phyloP scores from a whole-genome alignment of 1,140 invertebrate species.

The Drosophila suzukii region DNA sequence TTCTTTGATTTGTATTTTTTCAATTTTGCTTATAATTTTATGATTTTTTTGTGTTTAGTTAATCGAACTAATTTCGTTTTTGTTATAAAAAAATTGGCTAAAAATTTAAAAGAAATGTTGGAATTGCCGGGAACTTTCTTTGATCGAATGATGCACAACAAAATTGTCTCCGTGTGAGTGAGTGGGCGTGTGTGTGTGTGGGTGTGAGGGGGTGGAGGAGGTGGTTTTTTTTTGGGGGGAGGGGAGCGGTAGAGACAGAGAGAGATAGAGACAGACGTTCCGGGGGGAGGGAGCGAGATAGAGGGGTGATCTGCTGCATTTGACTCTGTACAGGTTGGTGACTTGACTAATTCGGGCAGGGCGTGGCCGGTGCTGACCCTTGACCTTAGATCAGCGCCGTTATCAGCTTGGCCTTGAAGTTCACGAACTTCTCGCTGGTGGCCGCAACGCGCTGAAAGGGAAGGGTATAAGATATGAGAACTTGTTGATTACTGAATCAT shows the following conservation, averaged over 20 bases:
- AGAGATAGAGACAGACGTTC: neutral
- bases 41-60: constrained; percentile 37
- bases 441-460: constrained; percentile 90
- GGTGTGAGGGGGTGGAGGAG: neutral
- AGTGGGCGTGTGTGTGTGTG: constrained; percentile 27
- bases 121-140: constrained; percentile 43
- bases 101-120: constrained; percentile 39
- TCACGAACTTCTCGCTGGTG: constrained; percentile 94
- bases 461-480: constrained; percentile 15
- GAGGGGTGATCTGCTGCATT: constrained; percentile 44
- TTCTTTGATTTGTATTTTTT: constrained; percentile 41
- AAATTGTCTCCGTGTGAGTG: constrained; percentile 39
- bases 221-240: neutral
- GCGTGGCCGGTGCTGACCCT: constrained; percentile 77
- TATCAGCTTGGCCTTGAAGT: constrained; percentile 95
- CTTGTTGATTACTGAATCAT: too few species aligned
- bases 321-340: constrained; percentile 71
- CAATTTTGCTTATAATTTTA: constrained; percentile 58
- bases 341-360: constrained; percentile 71
- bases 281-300: neutral
- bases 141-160: constrained; percentile 34
- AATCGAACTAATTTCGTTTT: constrained; percentile 43
- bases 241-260: neutral
- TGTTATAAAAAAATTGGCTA: constrained; percentile 59
- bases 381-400: constrained; percentile 91